Evolutionary conservation across 2,113 vertebrate species (phyloP), one percentile per base, ranked within the genome.

Genomic region (Falcunculus frontatus): DNA sequence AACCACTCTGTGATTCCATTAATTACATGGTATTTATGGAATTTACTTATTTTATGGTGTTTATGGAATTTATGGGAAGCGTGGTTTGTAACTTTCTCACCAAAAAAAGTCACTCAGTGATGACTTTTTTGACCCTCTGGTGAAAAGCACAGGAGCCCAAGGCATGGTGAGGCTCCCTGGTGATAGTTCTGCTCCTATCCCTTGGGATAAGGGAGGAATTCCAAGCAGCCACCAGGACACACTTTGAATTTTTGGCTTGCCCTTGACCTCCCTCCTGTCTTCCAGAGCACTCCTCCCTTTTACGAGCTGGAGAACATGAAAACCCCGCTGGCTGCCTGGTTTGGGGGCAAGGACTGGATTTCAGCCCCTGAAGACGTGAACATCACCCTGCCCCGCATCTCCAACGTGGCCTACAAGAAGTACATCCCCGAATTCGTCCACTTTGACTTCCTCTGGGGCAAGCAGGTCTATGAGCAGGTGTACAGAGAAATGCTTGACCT

Each of bases 401-500:
- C 96, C 81, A 98, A 98, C 2, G 8, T 98, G 60, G 93, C 87
- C 16, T 98, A 98, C 92, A 93, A 95, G 16, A 98, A 98, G 59
- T 92, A 96, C 70, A 97, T 98, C 67, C 97, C 98, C 0, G 97
- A 98, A 13, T 98, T 98, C 8, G 92, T 94, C n/a, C 98, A 98
- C 10, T 97, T 97, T 5, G 98, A 98, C 70, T 98, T 98, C 67
- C 98, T 98, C 72, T 98, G 98, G 98, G 97, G 98, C 6, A 30
- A 93, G 72, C 97, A 98, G 37, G 98, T 86, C 4, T 97, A 98
- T 1, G 52, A 97, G 8, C 94, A 94, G 11, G 35, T 98, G 53
- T 98, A 98, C 92, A 96, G 68, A 55, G 97, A 98, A 87, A 98
- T 98, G 42, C 93, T 98, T 57, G 84, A 97, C 12, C 86, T 98